Evolutionary conservation across 2,113 vertebrate genomes (phyloP), one percentile per base, ranked within the genome.

Genomic region (Apus apus): DNA sequence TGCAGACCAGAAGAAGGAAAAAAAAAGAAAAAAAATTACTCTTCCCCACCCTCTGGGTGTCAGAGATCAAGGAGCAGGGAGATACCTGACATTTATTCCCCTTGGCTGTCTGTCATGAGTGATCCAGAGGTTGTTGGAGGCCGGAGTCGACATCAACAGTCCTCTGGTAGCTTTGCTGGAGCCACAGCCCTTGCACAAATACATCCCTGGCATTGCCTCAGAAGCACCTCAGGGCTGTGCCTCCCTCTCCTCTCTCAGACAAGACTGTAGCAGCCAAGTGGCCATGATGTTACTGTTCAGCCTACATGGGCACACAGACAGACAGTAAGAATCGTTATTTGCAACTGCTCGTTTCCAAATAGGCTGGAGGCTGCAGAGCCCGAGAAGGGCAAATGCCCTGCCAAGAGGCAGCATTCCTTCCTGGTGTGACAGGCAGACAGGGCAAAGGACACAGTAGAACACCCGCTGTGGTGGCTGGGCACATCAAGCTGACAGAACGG

Each of bases 401-500:
- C 87, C 4, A 1, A 43, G 45, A 76, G 84, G 85, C 89, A 45
- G 23, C 0, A 0, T 56, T 46, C 22, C 5, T 43, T 64, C 48
- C 72, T 11, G 7, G 45, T 85, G 46, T 26, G 62, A 66, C 67
- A 36, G 43, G 82, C 77, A 62, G 74, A 60, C 2, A 3, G 68
- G 77, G 34, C 13, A 7, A 80, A 95, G 87, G 85, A 67, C 88
- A 75, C 71, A 86, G 65, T 40, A 21, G 43, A 90, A 78, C 53
- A n/a, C 53, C 34, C 36, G 1, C 61, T 38, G 29, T 10, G 53
- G 36, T 46, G 56, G 32, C 30, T 23, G 51, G 51, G 56, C 65
- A 43, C 34, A 6, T 34, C 19, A 2, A 4, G 26, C 5, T 0
- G 60, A 62, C 9, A 3, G 46, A 76, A 14, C 0, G 2, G 21